phyloP scores from a whole-genome alignment of 2,113 vertebrate species.

The Carassius auratus region DNA sequence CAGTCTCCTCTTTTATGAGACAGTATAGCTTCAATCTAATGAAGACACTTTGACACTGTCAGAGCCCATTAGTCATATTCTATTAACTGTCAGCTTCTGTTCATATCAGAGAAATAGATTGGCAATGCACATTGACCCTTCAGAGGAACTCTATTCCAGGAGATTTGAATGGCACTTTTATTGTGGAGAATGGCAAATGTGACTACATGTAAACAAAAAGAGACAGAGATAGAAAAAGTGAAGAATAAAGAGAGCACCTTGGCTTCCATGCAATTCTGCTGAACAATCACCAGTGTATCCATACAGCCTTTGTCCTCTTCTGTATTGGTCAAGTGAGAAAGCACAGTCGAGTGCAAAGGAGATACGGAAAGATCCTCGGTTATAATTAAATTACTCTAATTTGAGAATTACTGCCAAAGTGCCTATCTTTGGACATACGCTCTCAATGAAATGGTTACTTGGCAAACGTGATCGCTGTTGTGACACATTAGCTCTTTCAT shows the following conservation, averaged over 20 bases:
- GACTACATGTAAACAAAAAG: conserved; percentile 37
- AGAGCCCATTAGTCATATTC: conserved; percentile 74
- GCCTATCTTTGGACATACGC: conserved; percentile 18
- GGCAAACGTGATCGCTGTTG: conserved; percentile 47
- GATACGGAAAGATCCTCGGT: conserved; percentile 44
- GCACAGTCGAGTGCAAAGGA: conserved; percentile 35
- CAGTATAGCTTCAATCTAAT: conserved; percentile 53
- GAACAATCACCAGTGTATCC: conserved; percentile 9
- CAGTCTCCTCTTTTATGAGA: conserved; percentile 33
- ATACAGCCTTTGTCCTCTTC: conserved; percentile 40
- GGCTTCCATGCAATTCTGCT: not conserved
- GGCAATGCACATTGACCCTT: conserved; percentile 11
- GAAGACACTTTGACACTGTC: conserved; percentile 72
- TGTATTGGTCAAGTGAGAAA: conserved; percentile 3
- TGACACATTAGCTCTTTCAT: conserved; percentile 49
- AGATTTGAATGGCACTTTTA: conserved; percentile 45
- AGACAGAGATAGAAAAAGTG: not conserved
- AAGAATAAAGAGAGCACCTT: conserved; percentile 2
- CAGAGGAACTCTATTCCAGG: conserved; percentile 18
- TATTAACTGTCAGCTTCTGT: conserved; percentile 65
- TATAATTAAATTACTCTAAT: conserved; percentile 63
- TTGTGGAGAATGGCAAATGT: conserved; percentile 40
- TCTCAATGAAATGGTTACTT: conserved; percentile 58
- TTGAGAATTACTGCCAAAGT: conserved; percentile 58
- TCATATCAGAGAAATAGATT: conserved; percentile 46